Evolutionary conservation across 2,888 invertebrate genomes (phyloP).

Genomic region (Leptura quadrifasciata): DNA sequence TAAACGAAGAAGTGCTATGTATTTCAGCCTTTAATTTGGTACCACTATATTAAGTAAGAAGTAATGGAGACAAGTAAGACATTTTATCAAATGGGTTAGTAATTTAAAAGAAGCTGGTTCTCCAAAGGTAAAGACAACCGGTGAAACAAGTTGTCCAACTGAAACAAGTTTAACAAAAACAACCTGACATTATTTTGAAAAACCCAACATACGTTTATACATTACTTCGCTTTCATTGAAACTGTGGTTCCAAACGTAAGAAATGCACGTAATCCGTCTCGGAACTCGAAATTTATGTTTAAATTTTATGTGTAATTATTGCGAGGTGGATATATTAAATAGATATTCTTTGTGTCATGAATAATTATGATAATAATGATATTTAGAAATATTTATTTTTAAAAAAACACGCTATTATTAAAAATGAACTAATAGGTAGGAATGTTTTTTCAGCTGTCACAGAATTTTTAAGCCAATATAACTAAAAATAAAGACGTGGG

Average conservation of each 20-base stretch:
- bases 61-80: slow-evolving; percentile 33
- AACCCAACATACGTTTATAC: slow-evolving; percentile 34
- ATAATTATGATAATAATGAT: too few species aligned
- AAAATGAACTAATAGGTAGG: too few species aligned
- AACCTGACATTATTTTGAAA: slow-evolving; percentile 39
- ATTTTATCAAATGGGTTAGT: slow-evolving; percentile 16
- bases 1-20: neutral
- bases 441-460: too few species aligned
- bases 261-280: neutral
- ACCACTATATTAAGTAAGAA: neutral
- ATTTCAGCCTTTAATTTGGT: neutral
- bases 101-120: slow-evolving; percentile 38
- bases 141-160: slow-evolving; percentile 39
- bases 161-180: slow-evolving; percentile 27
- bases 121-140: slow-evolving; percentile 32
- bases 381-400: too few species aligned
- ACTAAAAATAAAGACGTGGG: too few species aligned
- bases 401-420: too few species aligned
- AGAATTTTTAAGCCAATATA: too few species aligned
- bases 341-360: too few species aligned
- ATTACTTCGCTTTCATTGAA: slow-evolving; percentile 8
- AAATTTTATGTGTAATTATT: neutral
- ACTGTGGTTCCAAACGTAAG: neutral
- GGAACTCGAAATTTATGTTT: slow-evolving; percentile 9
- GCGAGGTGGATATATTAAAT: neutral